A percentile compares a stretch with the other conserved stretches of the same genome.
Evolutionary conservation across 2,888 invertebrate species (phyloP).

Genomic region (Lycia hirtaria): DNA sequence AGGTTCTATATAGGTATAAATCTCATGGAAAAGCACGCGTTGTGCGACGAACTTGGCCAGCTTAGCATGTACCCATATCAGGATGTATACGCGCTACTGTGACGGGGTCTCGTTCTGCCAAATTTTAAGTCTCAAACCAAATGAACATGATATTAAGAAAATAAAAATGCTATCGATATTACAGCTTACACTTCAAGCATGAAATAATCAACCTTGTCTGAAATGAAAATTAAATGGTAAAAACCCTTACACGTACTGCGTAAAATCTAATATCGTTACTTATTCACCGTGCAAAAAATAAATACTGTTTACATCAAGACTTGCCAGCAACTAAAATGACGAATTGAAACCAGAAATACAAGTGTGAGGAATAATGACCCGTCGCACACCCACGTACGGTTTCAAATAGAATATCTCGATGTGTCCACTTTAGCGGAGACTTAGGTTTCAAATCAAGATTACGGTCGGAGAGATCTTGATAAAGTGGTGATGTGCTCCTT

Average conservation of each 20-base stretch:
- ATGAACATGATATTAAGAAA: too few species aligned
- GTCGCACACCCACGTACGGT: constrained; percentile 60
- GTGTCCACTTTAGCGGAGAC: constrained; percentile 27
- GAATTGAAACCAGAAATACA: constrained; percentile 60
- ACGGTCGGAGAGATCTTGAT: constrained; percentile 39
- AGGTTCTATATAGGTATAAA: too few species aligned
- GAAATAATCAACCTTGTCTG: background rate
- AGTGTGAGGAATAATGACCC: constrained; percentile 55
- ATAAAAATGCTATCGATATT: too few species aligned
- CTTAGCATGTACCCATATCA: too few species aligned
- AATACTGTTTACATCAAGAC: constrained; percentile 38
- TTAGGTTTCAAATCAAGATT: constrained; percentile 24
- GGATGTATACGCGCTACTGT: too few species aligned
- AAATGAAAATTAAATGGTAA: background rate
- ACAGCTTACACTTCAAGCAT: too few species aligned
- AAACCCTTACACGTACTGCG: constrained; percentile 38
- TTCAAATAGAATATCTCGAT: constrained; percentile 58
- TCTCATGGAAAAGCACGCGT: too few species aligned
- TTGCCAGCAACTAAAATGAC: constrained; percentile 64
- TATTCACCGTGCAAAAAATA: constrained; percentile 39
- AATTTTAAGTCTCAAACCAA: too few species aligned
- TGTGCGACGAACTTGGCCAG: too few species aligned
- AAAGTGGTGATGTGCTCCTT: constrained; percentile 45
- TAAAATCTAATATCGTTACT: constrained; percentile 25
- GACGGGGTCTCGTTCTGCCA: too few species aligned